A percentile compares a stretch with the other conserved stretches of the same genome.
These are phyloP conservation scores for Tribolium castaneum DNA, from an alignment of 1,140 invertebrate species.

Conservation along the genomic window DNA sequence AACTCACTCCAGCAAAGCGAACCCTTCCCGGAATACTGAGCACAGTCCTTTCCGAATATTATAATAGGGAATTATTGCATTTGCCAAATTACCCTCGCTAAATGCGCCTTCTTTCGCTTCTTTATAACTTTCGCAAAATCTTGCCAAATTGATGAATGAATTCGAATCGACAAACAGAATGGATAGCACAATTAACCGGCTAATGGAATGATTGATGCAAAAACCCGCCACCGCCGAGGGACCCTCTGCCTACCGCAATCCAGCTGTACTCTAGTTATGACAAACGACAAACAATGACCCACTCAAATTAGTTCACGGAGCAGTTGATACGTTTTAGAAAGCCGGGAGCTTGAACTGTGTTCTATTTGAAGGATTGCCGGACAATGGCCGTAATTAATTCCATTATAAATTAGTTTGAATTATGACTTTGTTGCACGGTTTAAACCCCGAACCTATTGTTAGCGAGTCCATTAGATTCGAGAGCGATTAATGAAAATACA, in stretches of 20 bases:
- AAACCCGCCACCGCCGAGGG: slow-evolving; percentile 21
- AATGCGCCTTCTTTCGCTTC: not conserved
- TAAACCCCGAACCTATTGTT: slow-evolving; percentile 11
- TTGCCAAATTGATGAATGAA: slow-evolving; percentile 57
- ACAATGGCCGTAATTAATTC: slow-evolving; percentile 39
- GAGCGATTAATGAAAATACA: slow-evolving; percentile 27
- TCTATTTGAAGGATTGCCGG: slow-evolving; percentile 37
- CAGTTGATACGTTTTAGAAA: slow-evolving; percentile 40
- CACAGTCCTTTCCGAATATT: slow-evolving; percentile 22
- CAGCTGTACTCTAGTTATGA: slow-evolving; percentile 17
- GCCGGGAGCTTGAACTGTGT: not conserved
- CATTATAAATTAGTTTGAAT: slow-evolving; percentile 39
- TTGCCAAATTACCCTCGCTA: slow-evolving; percentile 6
- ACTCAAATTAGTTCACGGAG: slow-evolving; percentile 47
- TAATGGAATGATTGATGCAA: slow-evolving; percentile 60
- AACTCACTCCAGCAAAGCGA: slow-evolving; percentile 41
- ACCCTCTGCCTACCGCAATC: not conserved
- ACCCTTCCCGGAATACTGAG: slow-evolving; percentile 23
- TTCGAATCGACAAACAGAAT: slow-evolving; percentile 59
- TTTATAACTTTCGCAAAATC: not conserved
- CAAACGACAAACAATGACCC: slow-evolving; percentile 51
- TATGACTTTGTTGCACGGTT: slow-evolving; percentile 27
- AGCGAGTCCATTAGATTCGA: slow-evolving; percentile 9
- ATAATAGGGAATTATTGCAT: slow-evolving; percentile 31
- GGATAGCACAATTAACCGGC: slow-evolving; percentile 59